Conservation (phyloP, 2,888 invertebrate species). For the Eremobia ochroleuca region DNA sequence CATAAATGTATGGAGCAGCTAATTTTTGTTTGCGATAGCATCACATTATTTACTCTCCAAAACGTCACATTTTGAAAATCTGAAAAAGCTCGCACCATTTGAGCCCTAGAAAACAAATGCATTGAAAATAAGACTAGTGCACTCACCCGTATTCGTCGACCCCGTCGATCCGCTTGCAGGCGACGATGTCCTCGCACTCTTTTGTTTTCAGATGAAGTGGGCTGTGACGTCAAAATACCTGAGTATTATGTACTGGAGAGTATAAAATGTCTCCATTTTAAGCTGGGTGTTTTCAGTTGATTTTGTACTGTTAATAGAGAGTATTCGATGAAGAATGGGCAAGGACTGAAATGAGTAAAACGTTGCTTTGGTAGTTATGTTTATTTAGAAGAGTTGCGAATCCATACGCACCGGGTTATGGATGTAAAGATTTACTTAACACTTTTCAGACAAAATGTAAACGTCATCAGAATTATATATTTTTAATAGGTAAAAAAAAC, state of each 20-base stretch:
- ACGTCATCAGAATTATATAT: not conserved
- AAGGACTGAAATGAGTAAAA: not conserved
- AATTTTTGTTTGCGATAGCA: not conserved
- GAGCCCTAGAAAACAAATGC: constrained; percentile 43
- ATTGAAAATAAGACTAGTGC: constrained; percentile 60
- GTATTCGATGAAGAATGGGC: not conserved
- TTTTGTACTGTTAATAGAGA: not conserved
- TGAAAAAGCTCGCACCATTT: constrained; percentile 31
- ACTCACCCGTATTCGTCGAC: constrained; percentile 33
- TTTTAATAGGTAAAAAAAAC: not conserved
- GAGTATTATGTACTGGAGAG: not conserved
- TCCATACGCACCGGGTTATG: no score
- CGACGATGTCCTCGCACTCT: constrained; percentile 34
- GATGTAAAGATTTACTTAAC: not conserved
- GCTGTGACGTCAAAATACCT: constrained; percentile 25
- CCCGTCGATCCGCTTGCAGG: constrained; percentile 26
- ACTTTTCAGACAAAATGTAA: not conserved
- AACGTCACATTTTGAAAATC: constrained; percentile 21
- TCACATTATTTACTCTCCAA: not conserved
- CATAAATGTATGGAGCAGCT: not conserved
- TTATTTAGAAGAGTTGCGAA: not conserved
- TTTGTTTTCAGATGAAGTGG: constrained; percentile 39
- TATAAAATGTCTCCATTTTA: constrained; percentile 8
- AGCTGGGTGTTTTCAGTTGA: not conserved
- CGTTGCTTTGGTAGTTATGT: not conserved